A percentile compares a stretch with the other conserved stretches of the same genome.
These are phyloP conservation scores for Amblyteles armatorius DNA, from an alignment of 2,888 invertebrate species.

Conservation along the genomic window DNA sequence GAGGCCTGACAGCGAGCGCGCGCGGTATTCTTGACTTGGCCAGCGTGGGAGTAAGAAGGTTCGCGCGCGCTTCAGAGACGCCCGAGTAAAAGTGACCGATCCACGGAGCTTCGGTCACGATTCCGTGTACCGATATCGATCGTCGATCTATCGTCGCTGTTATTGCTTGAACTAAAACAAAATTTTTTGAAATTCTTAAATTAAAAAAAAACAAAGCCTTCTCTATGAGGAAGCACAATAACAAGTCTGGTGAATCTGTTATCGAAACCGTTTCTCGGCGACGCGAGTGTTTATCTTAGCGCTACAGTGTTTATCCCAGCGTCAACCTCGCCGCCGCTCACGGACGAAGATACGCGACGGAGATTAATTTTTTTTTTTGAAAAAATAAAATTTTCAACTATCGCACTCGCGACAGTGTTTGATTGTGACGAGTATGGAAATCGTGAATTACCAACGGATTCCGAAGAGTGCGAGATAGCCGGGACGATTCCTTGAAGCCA, in stretches of 20 bases:
- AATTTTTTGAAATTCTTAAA: no score
- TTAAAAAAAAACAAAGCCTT: background rate
- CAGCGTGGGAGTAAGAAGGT: slow-evolving; percentile 82
- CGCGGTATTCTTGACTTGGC: slow-evolving; percentile 81
- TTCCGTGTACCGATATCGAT: background rate
- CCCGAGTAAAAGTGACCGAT: slow-evolving; percentile 67
- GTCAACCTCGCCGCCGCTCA: background rate
- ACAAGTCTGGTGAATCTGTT: background rate
- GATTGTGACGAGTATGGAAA: slow-evolving; percentile 9
- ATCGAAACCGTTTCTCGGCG: background rate
- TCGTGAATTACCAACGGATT: background rate
- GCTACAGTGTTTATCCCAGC: background rate
- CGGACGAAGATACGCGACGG: background rate
- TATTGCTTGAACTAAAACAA: background rate
- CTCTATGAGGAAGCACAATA: background rate
- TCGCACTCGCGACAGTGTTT: background rate
- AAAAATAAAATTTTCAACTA: background rate
- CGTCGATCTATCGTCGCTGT: slow-evolving; percentile 5
- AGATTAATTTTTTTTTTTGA: background rate
- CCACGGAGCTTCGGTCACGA: slow-evolving; percentile 1
- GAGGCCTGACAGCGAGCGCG: slow-evolving; percentile 77
- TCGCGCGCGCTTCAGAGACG: slow-evolving; percentile 75
- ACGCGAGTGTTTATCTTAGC: background rate
- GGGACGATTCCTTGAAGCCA: background rate
- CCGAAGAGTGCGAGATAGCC: background rate